These are phyloP conservation scores for Phrixothrix hirtus DNA, from an alignment of 2,888 invertebrate genomes.

Conservation along the genomic window DNA sequence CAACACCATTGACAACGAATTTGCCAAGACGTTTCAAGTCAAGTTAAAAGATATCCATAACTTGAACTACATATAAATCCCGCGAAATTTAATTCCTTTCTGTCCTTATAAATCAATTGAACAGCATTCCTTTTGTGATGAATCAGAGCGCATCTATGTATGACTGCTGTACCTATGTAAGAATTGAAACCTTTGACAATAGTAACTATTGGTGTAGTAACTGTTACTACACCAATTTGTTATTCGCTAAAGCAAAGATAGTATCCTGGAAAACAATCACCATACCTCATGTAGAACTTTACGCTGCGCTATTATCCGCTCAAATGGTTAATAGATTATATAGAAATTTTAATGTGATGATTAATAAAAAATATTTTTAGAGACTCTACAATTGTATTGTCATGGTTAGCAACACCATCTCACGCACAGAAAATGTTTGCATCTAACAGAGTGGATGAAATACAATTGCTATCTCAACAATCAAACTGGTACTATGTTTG, in stretches of 20 bases:
- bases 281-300: slow-evolving; percentile 1
- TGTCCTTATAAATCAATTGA: slow-evolving; percentile 1
- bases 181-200: background rate
- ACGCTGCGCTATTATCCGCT: slow-evolving; percentile 14
- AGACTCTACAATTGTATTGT: slow-evolving; percentile 19
- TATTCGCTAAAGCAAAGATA: slow-evolving; percentile 14
- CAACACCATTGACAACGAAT: background rate
- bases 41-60: background rate
- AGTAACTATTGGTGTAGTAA: no score
- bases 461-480: slow-evolving; percentile 13
- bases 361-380: slow-evolving; percentile 11
- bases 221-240: slow-evolving; percentile 6
- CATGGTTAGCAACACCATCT: slow-evolving; percentile 12
- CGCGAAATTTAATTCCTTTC: background rate
- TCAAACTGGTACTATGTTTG: slow-evolving; percentile 18
- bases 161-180: slow-evolving; percentile 30
- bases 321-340: slow-evolving; percentile 7
- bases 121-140: slow-evolving; percentile 33
- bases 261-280: slow-evolving; percentile 1
- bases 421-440: slow-evolving; percentile 17
- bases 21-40: background rate
- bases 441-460: slow-evolving; percentile 17
- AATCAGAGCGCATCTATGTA: slow-evolving; percentile 28
- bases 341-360: background rate
- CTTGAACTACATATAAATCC: slow-evolving; percentile 10